Evolutionary conservation across 2,888 invertebrate species (phyloP), one percentile per base, ranked within the genome.

Genomic region (Priocnemis perturbator): DNA sequence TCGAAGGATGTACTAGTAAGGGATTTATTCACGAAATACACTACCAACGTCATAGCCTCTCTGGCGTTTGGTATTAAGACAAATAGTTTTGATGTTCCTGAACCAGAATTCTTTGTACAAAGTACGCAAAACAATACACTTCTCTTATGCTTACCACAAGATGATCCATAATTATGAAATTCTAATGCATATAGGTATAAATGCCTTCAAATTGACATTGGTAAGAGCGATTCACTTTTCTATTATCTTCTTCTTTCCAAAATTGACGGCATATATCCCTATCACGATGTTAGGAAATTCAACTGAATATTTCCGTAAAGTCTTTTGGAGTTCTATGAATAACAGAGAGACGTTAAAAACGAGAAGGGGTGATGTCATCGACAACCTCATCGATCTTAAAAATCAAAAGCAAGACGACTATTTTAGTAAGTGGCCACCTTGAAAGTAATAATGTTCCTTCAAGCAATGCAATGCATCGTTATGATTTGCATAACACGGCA

Each of bases 241-340:
- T n/a, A 0, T 48, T 1, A 30, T 69, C 14, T 85, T 87, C 45
- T 87, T 87, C 62, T 85, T 87, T 15, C 85, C 87, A 1, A 2
- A 67, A 3, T 0, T 83, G 0, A 48, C 67, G 0, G 68, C 74
- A 9, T 68, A 59, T 14, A 0, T 83, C 0, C 63, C 65, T 0
- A 20, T n/a, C 3, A 20, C 67, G 7, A 60, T 85, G 47, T 62
- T 87, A 2, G 83, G 78, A 2, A 2, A 62, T 0, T 45, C 73
- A 1, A 79, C 73, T 0, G 47, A 78, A 14, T 87, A 81, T 48
- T 86, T 87, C n/a, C 78, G 83, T 0, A 70, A 71, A 21, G 57
- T 87, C n/a, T 87, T 87, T 56, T 84, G 85, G 84, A 69, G 75
- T 4, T 85, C 86, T 0, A 75, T 87, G 81, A 70, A 87, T 19